Percentiles rank a stretch among this genome's conserved stretches.
Evolutionary conservation across 2,797 vertebrate species (phyloP).

Genomic region (Bradypodion ventrale): DNA sequence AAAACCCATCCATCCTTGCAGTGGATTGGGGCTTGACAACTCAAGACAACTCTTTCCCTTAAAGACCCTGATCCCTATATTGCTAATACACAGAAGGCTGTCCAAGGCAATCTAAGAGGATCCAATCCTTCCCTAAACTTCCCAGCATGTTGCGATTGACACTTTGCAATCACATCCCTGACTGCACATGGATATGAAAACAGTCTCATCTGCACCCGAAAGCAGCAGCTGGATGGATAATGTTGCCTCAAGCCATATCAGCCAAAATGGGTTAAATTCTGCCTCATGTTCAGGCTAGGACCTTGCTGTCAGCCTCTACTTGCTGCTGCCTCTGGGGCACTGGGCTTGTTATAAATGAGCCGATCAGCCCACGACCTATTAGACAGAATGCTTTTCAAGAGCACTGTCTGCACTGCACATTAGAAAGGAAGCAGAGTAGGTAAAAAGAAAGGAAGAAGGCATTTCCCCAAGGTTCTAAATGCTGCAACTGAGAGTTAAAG

Average conservation of each 20-base stretch:
- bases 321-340: neutral
- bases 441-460: neutral
- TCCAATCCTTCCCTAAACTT: neutral
- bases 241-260: neutral
- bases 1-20: neutral
- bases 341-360: neutral
- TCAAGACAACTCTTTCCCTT: neutral
- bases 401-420: neutral
- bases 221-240: neutral
- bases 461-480: neutral
- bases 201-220: neutral
- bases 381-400: neutral
- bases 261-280: neutral
- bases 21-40: neutral
- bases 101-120: neutral
- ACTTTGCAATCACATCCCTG: neutral
- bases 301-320: neutral
- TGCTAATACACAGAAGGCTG: neutral
- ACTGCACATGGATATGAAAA: neutral
- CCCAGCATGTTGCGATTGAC: neutral
- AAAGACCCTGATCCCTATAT: no score
- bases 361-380: neutral
- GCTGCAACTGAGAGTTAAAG: neutral
- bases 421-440: no score
- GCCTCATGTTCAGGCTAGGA: no score